Base-by-base conservation (phyloP, 1,140 invertebrate genomes). In the Drosophila trapezifrons region DNA sequence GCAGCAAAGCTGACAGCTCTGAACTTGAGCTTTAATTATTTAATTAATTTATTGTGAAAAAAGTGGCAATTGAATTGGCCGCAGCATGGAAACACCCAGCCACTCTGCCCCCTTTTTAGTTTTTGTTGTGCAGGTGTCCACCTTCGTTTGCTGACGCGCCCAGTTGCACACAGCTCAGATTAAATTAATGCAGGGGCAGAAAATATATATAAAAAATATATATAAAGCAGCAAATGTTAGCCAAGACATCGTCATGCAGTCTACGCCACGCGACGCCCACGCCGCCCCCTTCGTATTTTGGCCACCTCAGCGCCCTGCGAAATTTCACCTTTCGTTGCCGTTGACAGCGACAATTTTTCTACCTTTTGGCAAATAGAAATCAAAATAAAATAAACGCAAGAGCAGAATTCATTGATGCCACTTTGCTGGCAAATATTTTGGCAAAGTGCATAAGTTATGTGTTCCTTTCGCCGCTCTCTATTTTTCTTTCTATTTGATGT, bases 1-100 rank as follows among this genome's bases (percentile, higher is more conserved):
- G 29, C 27, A 15, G 13, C 37, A 20, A 57, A 63, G 40, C 47
- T 70, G 70, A 37, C 77, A 77, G 60, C 56, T 29, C 49, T 89
- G 84, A 89, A 89, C 84, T 87, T 87, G 84, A 89, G 84, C 73
- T 69, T 79, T 75, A 89, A 87, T 89, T 89, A 87, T 84, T 87
- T 80, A 87, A 87, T 87, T 83, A 89, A 87, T 87, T 89, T 87
- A 87, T 87, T 69, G 83, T 86, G 76, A 87, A 87, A 73, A 62
- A 70, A 60, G 57, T 76, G 72, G 58, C 80, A 89, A 89, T 89
- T 87, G 80, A 67, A 89, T 80, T 77, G 55, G 80, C 63, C 81
- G 78, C 71, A 59, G 65, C 67, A 71, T 71, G 62, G 63, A 46
- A 42, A 18, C 54, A 29, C 46, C 27, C 54, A 38, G 10, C 46